Base-by-base conservation (phyloP, 2,797 vertebrate genomes). In the Alauda arvensis region DNA sequence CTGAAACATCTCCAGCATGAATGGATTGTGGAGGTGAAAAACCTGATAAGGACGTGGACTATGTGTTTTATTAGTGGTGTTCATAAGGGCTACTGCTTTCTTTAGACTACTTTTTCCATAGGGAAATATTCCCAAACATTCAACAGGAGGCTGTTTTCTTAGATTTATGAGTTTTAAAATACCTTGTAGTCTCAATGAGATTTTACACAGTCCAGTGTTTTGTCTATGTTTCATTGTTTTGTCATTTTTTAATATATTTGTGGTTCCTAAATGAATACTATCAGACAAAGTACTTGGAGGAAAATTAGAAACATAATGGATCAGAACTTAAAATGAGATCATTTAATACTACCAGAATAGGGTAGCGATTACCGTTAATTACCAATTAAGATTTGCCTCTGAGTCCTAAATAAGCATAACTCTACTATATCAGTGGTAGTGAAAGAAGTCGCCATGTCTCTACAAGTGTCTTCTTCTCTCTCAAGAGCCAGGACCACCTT, bases 371-470 rank as follows among this genome's bases (percentile, higher is more conserved):
- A 55, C 8, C 60, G 12, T 15, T 31, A 56, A 60, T 70, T 60
- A 52, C 4, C 31, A 20, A 5, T 1, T 33, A 39, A 79, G 7
- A 17, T 59, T 71, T 79, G 18, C 10, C 46, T 79, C 31, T 79
- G 49, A 51, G 10, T 67, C 25, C 12, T 56, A 63, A 74, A 80
- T 16, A 80, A 66, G 2, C 6, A 53, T 53, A 40, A 59, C 56
- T 63, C 9, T 74, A 14, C 16, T 21, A 5, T 31, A 42, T 46
- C 11, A 33, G 9, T 1, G 1, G 9, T 20, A 20, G 10, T 28
- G 5, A 37, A 72, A 46, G 33, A 79, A 61, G 14, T 57, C 21
- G 42, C 3, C 0, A 0, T 18, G 8, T 49, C 46, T 10, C 4
- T 12, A 14, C 5, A 7, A 3, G 4, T 25, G 12, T 17, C 56